Base-by-base conservation (phyloP, 2,797 vertebrate species). In the Anguilla anguilla region DNA sequence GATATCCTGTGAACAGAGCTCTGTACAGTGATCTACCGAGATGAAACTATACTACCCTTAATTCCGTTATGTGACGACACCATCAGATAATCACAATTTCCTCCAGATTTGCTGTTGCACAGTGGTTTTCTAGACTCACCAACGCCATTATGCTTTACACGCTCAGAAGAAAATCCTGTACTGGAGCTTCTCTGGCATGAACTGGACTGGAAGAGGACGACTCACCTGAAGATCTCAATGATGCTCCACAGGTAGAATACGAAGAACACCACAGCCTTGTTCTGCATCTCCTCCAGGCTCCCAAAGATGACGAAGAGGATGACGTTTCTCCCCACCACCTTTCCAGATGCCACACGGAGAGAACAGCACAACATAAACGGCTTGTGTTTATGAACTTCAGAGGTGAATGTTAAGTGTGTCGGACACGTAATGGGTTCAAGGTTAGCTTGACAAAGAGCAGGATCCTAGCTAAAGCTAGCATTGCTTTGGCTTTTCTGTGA, bases 261-360 rank as follows among this genome's bases (percentile, higher is more conserved):
- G 19, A 98, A 99, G 93, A 99, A 99, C 82, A 99, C 98, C 39
- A 98, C 97, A 2, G 97, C 95, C 92, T 96, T 97, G 94, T 96
- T 96, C 86, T 99, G 98, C 98, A 99, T 99, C 94, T 99, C 97
- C 91, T 98, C 98, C 93, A 97, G 84, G 84, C 95, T 96, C 35
- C 98, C 98, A 6, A 99, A 95, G 93, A 99, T 93, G 85, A 99
- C 94, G 92, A 99, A 99, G 91, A 99, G 96, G 91, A 99, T 90
- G 6, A 99, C 98, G 93, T 98, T 99, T 90, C 98, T 97, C 91
- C 98, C 98, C 89, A 97, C 89, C 88, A 98, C 90, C 99, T 99
- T 87, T 86, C 90, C 15, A 89, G 83, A 19, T 31, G 0, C 9
- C 72, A 72, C 79, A 53, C 11, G 25, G 22, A 57, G 61, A 35